Percentiles rank a stretch among this genome's conserved stretches.
phyloP scores from a whole-genome alignment of 2,888 invertebrate species.

The Biston stratarius region DNA sequence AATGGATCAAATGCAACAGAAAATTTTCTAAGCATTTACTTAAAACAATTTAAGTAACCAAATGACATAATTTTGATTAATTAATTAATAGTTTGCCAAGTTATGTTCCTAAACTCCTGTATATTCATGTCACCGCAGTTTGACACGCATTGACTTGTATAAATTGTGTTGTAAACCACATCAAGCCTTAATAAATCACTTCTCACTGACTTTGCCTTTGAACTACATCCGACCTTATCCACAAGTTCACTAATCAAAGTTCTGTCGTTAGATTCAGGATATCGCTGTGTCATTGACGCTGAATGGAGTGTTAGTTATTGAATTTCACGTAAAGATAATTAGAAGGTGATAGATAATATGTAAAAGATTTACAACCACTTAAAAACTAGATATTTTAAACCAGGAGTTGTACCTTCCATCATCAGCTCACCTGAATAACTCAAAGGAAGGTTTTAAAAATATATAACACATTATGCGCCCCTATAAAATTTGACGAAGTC shows the following conservation, averaged over 20 bases:
- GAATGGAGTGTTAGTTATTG: slow-evolving; percentile 3
- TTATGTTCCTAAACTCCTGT: slow-evolving; percentile 1
- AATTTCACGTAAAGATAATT: background rate
- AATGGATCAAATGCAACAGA: too few relatives aligned
- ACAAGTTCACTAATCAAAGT: slow-evolving; percentile 43
- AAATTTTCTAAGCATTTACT: too few relatives aligned
- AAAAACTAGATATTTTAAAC: background rate
- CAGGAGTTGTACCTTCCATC: too few relatives aligned
- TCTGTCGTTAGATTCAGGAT: slow-evolving; percentile 24
- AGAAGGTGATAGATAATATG: too few relatives aligned
- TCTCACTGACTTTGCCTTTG: slow-evolving; percentile 23
- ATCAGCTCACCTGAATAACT: too few relatives aligned
- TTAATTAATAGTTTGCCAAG: background rate
- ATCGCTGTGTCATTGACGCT: slow-evolving; percentile 26
- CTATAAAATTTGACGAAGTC: too few relatives aligned
- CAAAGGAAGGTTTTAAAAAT: too few relatives aligned
- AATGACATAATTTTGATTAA: background rate
- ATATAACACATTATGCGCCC: too few relatives aligned
- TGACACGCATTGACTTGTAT: slow-evolving; percentile 15
- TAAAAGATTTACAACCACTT: too few relatives aligned
- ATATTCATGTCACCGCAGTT: slow-evolving; percentile 8
- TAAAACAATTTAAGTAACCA: background rate
- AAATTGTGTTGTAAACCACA: slow-evolving; percentile 28
- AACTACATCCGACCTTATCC: slow-evolving; percentile 31
- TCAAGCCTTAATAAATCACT: slow-evolving; percentile 26